Base-by-base conservation (phyloP, 2,888 invertebrate genomes). In the Eumerus sabulonum region DNA sequence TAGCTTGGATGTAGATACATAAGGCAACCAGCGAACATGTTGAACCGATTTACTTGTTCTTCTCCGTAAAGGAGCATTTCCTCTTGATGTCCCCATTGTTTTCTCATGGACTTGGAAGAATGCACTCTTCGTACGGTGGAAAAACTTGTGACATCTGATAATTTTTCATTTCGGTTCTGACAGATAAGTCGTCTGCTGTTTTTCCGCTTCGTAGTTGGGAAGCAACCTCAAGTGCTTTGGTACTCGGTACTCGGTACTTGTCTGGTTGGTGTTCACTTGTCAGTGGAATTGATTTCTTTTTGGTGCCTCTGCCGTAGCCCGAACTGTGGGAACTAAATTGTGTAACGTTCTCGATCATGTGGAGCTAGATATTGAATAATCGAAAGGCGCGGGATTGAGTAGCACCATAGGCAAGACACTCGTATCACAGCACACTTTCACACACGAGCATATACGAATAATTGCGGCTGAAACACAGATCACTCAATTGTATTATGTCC, bases 81-180 rank as follows among this genome's bases (percentile, higher is more conserved):
- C 40, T 40, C 16, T n/a, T 27, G 27, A 27, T 27, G 27, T 27
- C 27, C 27, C 27, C 27, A 27, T 27, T 27, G 27, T 27, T 27
- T 27, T 27, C 27, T 27, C 27, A 27, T 27, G 27, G 27, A 27
- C 27, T 27, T 27, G 27, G 27, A 27, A 27, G 27, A 27, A 27
- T 27, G 27, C 27, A 27, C 27, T 27, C 27, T 27, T 27, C 7
- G 13, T 13, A 27, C 13, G 18, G 16, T 16, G 36, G 59, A 59
- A 59, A 47, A 60, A 60, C 50, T 45, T 60, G 50, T 57, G 68
- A 56, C 74, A 74, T 62, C 40, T 57, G 74, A 68, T 56, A 68
- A 68, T 76, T 68, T 57, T 76, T 76, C 68, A 76, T 76, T 76
- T 68, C 38, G 68, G 48, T 68, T 76, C 62, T 68, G 68, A 76